A percentile compares a stretch with the other conserved stretches of the same genome.
phyloP scores from a whole-genome alignment of 2,113 vertebrate genomes.

The Grallaria varia region DNA sequence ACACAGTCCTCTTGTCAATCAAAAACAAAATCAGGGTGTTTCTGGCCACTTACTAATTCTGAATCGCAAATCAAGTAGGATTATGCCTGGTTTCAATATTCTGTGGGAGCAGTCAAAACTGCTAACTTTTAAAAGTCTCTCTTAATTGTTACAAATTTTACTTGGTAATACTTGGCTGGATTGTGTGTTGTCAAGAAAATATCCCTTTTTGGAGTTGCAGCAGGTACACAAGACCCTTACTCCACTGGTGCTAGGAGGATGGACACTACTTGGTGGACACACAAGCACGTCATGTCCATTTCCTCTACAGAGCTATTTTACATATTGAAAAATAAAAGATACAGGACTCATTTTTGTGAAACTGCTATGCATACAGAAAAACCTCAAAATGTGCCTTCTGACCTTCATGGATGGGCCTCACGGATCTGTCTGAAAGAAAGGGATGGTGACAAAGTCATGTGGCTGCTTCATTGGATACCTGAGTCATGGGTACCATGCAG shows the following conservation, averaged over 20 bases:
- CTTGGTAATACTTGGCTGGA: background rate
- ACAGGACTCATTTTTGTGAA: background rate
- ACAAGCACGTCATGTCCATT: background rate
- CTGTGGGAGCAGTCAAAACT: background rate
- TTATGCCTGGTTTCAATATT: background rate
- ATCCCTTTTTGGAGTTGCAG: background rate
- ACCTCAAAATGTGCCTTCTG: background rate
- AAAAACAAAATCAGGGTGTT: background rate
- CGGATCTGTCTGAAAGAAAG: background rate
- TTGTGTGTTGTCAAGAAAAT: background rate
- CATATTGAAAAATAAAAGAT: background rate
- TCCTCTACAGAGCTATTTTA: background rate
- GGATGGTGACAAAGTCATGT: background rate
- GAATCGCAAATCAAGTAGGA: background rate
- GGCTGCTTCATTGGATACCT: background rate
- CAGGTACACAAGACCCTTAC: background rate
- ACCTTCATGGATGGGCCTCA: background rate
- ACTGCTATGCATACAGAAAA: background rate
- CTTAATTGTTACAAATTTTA: background rate
- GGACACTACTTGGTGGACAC: fast-evolving
- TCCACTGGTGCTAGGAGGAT: background rate
- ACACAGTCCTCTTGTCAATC: background rate
- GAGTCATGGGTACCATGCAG: background rate
- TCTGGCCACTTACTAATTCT: background rate
- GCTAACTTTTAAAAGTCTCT: background rate